phyloP scores from a whole-genome alignment of 1,140 invertebrate genomes.

The Hetaerina americana region DNA sequence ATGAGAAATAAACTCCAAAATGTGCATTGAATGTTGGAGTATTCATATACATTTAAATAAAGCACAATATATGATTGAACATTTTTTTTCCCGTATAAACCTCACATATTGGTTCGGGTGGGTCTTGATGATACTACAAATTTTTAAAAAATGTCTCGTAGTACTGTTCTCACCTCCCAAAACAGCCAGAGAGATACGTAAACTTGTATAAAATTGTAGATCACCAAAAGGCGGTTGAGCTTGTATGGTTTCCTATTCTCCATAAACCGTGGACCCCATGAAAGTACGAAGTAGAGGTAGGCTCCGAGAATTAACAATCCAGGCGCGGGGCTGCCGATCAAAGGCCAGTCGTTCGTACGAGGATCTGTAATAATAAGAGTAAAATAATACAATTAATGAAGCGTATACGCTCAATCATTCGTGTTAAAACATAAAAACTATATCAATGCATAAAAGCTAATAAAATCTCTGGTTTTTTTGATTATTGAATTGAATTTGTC shows the following conservation, averaged over 20 bases:
- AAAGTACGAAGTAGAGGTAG: constrained; percentile 57
- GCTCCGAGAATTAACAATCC: constrained; percentile 51
- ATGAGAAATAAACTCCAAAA: too few relatives aligned
- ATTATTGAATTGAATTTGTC: too few relatives aligned
- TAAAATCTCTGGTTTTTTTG: constrained; percentile 3
- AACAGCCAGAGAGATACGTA: constrained; percentile 59
- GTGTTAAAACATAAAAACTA: constrained; percentile 7
- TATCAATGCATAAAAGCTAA: constrained; percentile 4
- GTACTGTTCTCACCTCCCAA: constrained; percentile 44
- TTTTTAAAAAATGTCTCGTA: too few relatives aligned
- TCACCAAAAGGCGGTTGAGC: constrained; percentile 56
- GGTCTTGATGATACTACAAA: too few relatives aligned
- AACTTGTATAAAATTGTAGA: constrained; percentile 73
- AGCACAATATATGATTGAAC: too few relatives aligned
- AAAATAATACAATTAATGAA: neutral
- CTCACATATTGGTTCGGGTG: too few relatives aligned
- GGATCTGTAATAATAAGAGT: constrained; percentile 45
- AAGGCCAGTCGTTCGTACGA: constrained; percentile 70
- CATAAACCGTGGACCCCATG: constrained; percentile 68
- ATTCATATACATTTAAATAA: too few relatives aligned
- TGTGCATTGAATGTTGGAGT: too few relatives aligned
- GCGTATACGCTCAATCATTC: constrained; percentile 13
- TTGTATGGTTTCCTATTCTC: constrained; percentile 62
- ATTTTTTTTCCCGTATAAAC: too few relatives aligned
- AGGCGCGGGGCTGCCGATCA: constrained; percentile 63